These are phyloP conservation scores for Notolepis coatsorum DNA, from an alignment of 2,797 vertebrate species.

Conservation along the genomic window DNA sequence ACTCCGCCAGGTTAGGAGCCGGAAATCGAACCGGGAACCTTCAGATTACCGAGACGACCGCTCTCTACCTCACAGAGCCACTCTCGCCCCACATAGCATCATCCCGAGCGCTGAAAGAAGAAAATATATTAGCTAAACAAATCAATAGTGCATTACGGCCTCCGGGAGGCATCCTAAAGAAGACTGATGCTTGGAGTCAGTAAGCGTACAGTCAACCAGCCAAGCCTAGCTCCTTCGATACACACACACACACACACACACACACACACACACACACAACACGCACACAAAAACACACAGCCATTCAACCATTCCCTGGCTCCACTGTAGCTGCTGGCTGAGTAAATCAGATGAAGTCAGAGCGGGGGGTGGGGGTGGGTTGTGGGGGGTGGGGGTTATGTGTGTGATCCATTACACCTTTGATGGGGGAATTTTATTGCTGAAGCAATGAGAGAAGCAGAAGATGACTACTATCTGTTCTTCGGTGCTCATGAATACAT, in stretches of 20 bases:
- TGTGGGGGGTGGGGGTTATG: slow-evolving; percentile 22
- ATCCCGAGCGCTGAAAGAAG: slow-evolving; percentile 28
- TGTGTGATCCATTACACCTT: slow-evolving; percentile 64
- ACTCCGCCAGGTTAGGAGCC: no score
- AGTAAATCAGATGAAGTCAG: slow-evolving; percentile 66
- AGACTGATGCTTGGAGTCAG: slow-evolving; percentile 59
- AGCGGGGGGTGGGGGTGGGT: slow-evolving; percentile 26
- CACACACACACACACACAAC: neutral
- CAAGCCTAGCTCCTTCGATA: slow-evolving; percentile 11
- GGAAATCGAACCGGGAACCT: no score
- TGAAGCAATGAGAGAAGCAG: slow-evolving; percentile 44
- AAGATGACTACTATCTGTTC: slow-evolving; percentile 21
- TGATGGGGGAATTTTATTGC: slow-evolving; percentile 65
- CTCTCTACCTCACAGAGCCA: slow-evolving; percentile 17
- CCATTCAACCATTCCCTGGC: slow-evolving; percentile 15
- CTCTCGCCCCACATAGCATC: slow-evolving; percentile 29
- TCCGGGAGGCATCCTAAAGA: slow-evolving; percentile 58
- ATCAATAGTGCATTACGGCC: slow-evolving; percentile 76
- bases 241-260: neutral
- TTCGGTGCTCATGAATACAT: slow-evolving; percentile 18
- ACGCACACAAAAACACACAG: slow-evolving; percentile 21
- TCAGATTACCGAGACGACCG: no score
- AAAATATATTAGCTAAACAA: slow-evolving; percentile 75
- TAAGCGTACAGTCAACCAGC: slow-evolving; percentile 33
- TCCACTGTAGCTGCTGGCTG: slow-evolving; percentile 41